Conservation (phyloP, 1,140 invertebrate genomes). For the Leptestheria dahalacensis region DNA sequence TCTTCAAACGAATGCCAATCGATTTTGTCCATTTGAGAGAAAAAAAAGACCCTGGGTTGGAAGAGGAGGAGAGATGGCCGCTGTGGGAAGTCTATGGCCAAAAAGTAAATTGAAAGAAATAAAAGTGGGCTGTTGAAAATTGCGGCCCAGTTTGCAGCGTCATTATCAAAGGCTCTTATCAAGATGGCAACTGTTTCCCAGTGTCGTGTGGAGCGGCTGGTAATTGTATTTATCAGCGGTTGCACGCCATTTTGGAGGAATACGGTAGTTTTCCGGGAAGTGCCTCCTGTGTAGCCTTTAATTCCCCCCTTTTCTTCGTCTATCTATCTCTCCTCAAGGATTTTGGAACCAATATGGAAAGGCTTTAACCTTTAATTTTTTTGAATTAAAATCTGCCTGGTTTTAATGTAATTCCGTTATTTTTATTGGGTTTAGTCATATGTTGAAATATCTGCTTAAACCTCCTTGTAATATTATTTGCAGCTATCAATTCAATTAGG, state of each 20-base stretch:
- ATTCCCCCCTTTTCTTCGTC: too few relatives aligned
- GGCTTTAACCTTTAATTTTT: too few relatives aligned
- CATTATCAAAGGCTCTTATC: background rate
- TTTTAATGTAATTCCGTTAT: too few relatives aligned
- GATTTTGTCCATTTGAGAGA: too few relatives aligned
- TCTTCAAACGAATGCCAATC: too few relatives aligned
- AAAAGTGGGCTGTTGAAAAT: background rate
- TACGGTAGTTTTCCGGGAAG: background rate
- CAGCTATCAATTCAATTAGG: too few relatives aligned
- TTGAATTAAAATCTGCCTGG: too few relatives aligned
- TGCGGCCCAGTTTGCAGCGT: background rate
- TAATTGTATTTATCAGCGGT: background rate
- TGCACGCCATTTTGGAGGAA: background rate
- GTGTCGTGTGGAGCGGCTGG: background rate
- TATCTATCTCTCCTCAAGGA: background rate
- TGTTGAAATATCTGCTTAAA: too few relatives aligned
- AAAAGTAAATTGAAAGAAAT: background rate
- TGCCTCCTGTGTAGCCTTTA: background rate
- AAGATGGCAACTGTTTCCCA: background rate
- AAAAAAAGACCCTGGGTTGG: too few relatives aligned
- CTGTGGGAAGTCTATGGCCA: background rate
- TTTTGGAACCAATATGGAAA: background rate
- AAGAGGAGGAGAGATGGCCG: too few relatives aligned
- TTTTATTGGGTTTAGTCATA: too few relatives aligned
- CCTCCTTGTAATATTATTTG: too few relatives aligned